Evolutionary conservation across 2,888 invertebrate genomes (phyloP), one percentile per base, ranked within the genome.

Genomic region (Nebria brevicollis): DNA sequence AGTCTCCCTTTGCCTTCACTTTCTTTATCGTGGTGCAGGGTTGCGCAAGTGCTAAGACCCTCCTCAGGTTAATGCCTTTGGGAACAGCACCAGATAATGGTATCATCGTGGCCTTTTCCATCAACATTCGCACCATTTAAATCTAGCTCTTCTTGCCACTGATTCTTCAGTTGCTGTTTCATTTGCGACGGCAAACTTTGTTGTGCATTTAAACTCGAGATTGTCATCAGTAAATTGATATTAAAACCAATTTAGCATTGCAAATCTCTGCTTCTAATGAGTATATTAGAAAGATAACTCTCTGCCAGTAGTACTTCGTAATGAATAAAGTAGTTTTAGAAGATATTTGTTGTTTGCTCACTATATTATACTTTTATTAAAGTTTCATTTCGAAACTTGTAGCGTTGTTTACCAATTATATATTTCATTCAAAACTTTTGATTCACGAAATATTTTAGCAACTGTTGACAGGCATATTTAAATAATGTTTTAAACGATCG

Each of bases 41-140:
- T 6, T n/a, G 73, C 42, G 75, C 75, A 42, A 68, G 75, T 79
- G 82, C 82, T 82, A 72, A 72, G 83, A 82, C 77, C 77, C 77
- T 82, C 85, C 83, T 82, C 85, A 85, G 86, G 85, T 86, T 85
- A 86, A 85, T 86, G 85, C 86, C 84, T 85, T 83, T 72, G 82
- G 86, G 86, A 86, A 86, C 84, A 83, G 82, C 82, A 80, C 78
- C 84, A 85, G 85, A 87, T 85, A 86, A 83, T 85, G 80, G 13
- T 85, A 85, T 86, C 85, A 85, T 85, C 84, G n/a, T 75, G 84
- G 85, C 84, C 85, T 84, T 84, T 84, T 84, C 72, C 83, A 83
- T 82, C 81, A 83, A 86, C 86, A 86, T 87, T 87, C 86, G 83
- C 86, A 86, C 86, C 85, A 85, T 86, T 86, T 86, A 85, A 86